Percentiles rank a stretch among this genome's conserved stretches.
phyloP scores from a whole-genome alignment of 1,140 invertebrate genomes.

The Lepidostoma basale region DNA sequence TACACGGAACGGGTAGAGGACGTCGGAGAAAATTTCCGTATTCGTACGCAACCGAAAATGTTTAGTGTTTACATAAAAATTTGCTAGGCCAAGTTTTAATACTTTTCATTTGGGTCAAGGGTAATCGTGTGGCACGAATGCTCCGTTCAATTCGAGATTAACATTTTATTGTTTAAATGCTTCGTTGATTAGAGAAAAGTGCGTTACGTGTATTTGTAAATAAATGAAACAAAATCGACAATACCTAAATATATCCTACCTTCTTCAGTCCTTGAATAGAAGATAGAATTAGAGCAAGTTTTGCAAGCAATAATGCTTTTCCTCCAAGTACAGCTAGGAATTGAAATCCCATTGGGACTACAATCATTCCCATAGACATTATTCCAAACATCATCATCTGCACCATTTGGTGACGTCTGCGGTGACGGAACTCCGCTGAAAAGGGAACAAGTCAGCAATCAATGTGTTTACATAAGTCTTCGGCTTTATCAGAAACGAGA shows the following conservation, averaged over 20 bases:
- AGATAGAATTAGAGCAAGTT: conserved; percentile 77
- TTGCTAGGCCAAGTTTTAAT: no score
- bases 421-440: conserved; percentile 59
- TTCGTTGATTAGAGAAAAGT: no score
- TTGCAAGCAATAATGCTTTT: conserved; percentile 75
- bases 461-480: not conserved
- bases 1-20: conserved; percentile 17
- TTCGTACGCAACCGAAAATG: no score
- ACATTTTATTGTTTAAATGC: no score
- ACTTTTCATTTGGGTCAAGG: no score
- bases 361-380: conserved; percentile 70
- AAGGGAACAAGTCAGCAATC: not conserved
- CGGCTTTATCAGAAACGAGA: not conserved
- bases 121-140: no score
- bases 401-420: conserved; percentile 67
- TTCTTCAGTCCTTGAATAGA: conserved; percentile 78
- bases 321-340: conserved; percentile 77
- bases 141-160: no score
- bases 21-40: no score
- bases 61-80: no score
- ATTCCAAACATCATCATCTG: conserved; percentile 76
- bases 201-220: no score
- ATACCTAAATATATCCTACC: conserved; percentile 49
- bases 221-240: conserved; percentile 2
- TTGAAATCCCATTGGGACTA: conserved; percentile 78